Percentiles rank a stretch among this genome's conserved stretches.
phyloP scores from a whole-genome alignment of 2,888 invertebrate species.

The Andrena haemorrhoa region DNA sequence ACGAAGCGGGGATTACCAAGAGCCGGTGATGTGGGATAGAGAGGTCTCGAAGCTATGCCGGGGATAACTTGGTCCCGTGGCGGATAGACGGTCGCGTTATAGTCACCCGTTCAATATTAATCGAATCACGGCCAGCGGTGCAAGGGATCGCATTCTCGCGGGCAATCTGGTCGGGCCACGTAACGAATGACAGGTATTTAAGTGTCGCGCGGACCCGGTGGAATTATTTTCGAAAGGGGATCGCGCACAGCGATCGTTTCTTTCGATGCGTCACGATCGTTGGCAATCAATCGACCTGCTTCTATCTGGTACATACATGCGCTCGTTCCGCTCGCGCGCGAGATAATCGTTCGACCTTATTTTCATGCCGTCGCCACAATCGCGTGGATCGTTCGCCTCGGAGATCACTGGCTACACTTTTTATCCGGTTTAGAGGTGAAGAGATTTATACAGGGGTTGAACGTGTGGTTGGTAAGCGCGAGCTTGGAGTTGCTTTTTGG shows the following conservation, averaged over 20 bases:
- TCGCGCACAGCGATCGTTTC: conserved; percentile 42
- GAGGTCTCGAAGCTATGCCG: conserved; percentile 65
- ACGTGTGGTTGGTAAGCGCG: background rate
- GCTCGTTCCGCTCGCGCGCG: background rate
- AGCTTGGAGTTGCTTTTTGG: no score
- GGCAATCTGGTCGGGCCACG: conserved; percentile 29
- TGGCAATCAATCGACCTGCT: conserved; percentile 56
- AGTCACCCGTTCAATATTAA: conserved; percentile 81
- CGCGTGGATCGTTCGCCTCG: background rate
- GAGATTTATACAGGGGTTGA: background rate
- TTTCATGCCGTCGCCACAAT: conserved; percentile 17
- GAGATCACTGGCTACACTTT: conserved; percentile 9
- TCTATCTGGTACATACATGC: conserved; percentile 28
- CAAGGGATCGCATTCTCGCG: conserved; percentile 57
- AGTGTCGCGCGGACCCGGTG: conserved; percentile 29
- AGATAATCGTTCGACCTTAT: conserved; percentile 50
- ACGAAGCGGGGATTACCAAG: conserved; percentile 54
- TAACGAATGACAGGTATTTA: conserved; percentile 46
- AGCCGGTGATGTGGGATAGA: conserved; percentile 36
- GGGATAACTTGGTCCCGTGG: conserved; percentile 67
- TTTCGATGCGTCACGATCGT: conserved; percentile 42
- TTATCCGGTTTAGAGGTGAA: background rate
- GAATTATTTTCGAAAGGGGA: conserved; percentile 64
- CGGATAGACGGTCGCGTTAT: conserved; percentile 78
- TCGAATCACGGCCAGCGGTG: conserved; percentile 76